Percentiles rank a stretch among this genome's conserved stretches.
phyloP scores from a whole-genome alignment of 64 coral and sea anemone genomes.

The Porites australiensis region DNA sequence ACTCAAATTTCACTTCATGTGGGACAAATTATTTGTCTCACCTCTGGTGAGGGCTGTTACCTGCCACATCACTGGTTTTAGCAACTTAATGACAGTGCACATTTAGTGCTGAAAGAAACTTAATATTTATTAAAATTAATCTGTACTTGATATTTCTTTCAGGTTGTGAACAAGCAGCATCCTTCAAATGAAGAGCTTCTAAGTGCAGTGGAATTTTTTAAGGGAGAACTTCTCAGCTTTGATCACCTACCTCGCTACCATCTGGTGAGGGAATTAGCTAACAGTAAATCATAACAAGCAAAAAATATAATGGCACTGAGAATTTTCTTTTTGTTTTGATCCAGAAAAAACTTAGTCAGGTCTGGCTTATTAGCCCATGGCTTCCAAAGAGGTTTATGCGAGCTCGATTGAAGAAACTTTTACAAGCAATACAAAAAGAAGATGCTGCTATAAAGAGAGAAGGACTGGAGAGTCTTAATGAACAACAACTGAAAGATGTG shows the following conservation, averaged over 20 bases:
- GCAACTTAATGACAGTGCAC: too few species aligned
- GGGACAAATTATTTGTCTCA: too few species aligned
- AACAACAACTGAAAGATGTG: slow-evolving; percentile 77
- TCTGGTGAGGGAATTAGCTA: slow-evolving; percentile 48
- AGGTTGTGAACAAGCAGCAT: slow-evolving; percentile 85
- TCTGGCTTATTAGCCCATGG: slow-evolving; percentile 86
- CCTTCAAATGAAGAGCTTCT: slow-evolving; percentile 91
- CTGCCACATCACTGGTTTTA: too few species aligned
- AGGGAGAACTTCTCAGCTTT: slow-evolving; percentile 80
- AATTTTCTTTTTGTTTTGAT: not conserved
- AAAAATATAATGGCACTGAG: too few species aligned
- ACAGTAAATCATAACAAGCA: too few species aligned
- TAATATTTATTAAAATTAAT: not conserved
- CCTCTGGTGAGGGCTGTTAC: too few species aligned
- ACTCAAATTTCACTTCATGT: too few species aligned
- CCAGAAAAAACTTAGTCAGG: slow-evolving; percentile 89
- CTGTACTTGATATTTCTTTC: not conserved
- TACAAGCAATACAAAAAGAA: slow-evolving; percentile 82
- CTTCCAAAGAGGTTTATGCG: slow-evolving; percentile 79
- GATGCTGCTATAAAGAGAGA: slow-evolving; percentile 88
- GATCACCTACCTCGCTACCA: slow-evolving; percentile 85
- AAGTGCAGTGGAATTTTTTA: slow-evolving; percentile 66
- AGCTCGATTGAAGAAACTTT: slow-evolving; percentile 51
- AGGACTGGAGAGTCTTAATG: slow-evolving; percentile 68
- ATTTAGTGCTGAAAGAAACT: not conserved